Evolutionary conservation across 2,888 invertebrate species (phyloP).

Genomic region (Ennomos fuscantarius): DNA sequence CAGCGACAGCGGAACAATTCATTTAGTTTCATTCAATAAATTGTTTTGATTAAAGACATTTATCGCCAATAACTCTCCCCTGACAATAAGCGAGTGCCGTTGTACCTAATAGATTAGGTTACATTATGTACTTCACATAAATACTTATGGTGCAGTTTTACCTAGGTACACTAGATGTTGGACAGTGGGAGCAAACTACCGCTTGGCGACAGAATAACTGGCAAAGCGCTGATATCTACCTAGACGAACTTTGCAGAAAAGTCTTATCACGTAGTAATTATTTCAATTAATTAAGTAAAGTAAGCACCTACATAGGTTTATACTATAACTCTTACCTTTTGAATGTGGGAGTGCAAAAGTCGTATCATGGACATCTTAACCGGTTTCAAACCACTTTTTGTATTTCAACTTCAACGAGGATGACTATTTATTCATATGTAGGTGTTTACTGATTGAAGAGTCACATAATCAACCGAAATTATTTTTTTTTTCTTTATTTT

Average conservation of each 20-base stretch:
- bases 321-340: no score
- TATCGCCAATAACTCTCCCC: constrained; percentile 28
- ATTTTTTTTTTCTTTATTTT: no score
- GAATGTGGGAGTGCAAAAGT: constrained; percentile 4
- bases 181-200: no score
- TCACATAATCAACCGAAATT: no score
- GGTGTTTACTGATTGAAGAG: constrained; percentile 20
- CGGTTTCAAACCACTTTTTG: constrained; percentile 33
- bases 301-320: no score
- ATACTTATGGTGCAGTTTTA: no score
- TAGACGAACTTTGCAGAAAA: no score
- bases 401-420: constrained; percentile 1
- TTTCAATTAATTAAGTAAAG: no score
- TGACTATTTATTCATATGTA: constrained; percentile 23
- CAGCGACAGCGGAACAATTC: constrained; percentile 49
- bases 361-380: constrained; percentile 24
- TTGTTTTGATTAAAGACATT: constrained; percentile 46
- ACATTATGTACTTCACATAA: background rate
- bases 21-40: constrained; percentile 43
- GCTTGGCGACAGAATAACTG: no score
- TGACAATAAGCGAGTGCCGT: constrained; percentile 24
- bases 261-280: no score
- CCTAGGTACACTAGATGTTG: no score
- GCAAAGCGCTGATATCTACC: no score
- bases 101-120: constrained; percentile 16